Evolutionary conservation across 1,140 invertebrate genomes (phyloP).

Genomic region (Drosophila sechellia): DNA sequence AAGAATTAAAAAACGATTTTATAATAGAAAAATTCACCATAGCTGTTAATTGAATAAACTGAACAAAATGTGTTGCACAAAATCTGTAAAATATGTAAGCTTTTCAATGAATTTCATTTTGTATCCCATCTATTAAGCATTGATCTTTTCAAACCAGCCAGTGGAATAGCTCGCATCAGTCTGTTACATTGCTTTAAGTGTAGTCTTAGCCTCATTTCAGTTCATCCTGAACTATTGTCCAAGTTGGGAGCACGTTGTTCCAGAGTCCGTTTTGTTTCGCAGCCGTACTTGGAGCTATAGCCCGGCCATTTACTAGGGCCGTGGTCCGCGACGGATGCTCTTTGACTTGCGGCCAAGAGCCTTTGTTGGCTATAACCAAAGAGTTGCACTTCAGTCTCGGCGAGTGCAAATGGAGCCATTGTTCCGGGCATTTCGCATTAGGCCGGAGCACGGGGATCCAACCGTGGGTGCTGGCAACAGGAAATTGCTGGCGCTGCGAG

Average conservation of each 20-base stretch:
- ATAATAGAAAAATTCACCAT: too few relatives aligned
- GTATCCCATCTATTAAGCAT: too few relatives aligned
- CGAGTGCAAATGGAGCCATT: conserved; percentile 74
- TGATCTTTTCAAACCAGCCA: too few relatives aligned
- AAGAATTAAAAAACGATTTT: too few relatives aligned
- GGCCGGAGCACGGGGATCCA: conserved; percentile 19
- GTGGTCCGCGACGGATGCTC: conserved; percentile 59
- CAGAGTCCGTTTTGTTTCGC: conserved; percentile 54
- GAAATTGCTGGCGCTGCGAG: conserved; percentile 48
- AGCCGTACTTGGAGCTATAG: conserved; percentile 28
- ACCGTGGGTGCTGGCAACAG: conserved; percentile 51
- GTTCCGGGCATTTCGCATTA: conserved; percentile 61
- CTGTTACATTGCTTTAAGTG: background rate
- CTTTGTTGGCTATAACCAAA: conserved; percentile 56
- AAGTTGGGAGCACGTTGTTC: conserved; percentile 57
- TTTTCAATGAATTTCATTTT: too few relatives aligned
- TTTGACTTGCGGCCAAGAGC: conserved; percentile 62
- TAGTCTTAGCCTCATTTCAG: conserved; percentile 36
- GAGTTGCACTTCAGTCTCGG: conserved; percentile 73
- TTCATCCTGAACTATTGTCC: conserved; percentile 26
- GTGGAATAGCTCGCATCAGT: too few relatives aligned
- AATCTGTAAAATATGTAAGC: too few relatives aligned
- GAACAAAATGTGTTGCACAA: too few relatives aligned
- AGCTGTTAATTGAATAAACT: too few relatives aligned
- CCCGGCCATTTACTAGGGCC: conserved; percentile 59